Conservation (phyloP, 2,888 invertebrate genomes). For the Agrenia bidenticulata region DNA sequence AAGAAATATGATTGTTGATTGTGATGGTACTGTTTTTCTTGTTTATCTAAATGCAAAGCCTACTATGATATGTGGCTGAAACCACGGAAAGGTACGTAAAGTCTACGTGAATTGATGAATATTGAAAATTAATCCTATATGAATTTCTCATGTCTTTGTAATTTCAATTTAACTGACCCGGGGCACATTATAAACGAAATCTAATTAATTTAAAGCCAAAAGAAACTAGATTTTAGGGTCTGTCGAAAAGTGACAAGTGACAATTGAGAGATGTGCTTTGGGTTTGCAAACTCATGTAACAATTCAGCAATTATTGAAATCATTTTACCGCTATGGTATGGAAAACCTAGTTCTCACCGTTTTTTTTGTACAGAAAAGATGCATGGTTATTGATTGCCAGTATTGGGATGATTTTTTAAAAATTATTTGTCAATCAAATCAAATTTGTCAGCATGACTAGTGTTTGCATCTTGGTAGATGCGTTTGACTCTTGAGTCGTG, state of each 20-base stretch:
- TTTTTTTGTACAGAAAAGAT: too few species aligned
- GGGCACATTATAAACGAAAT: slow-evolving; percentile 17
- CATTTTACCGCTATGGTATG: too few species aligned
- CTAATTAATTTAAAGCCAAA: slow-evolving; percentile 1
- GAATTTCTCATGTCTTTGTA: slow-evolving; percentile 24
- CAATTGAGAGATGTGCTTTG: slow-evolving; percentile 36
- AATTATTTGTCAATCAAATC: too few species aligned
- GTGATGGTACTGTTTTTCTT: background rate
- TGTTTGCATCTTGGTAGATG: background rate
- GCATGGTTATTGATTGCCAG: too few species aligned
- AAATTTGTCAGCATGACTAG: too few species aligned
- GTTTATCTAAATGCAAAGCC: slow-evolving; percentile 62
- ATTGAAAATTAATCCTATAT: background rate
- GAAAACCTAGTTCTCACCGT: too few species aligned
- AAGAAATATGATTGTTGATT: too few species aligned
- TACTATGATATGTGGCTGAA: slow-evolving; percentile 98
- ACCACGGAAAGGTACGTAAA: slow-evolving; percentile 87
- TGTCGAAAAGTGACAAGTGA: background rate
- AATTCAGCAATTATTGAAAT: slow-evolving; percentile 8
- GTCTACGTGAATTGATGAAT: slow-evolving; percentile 15
- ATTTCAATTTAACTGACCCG: slow-evolving; percentile 10
- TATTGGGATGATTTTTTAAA: too few species aligned
- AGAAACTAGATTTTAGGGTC: background rate
- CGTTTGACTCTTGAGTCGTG: background rate
- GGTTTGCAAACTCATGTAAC: slow-evolving; percentile 46